phyloP scores from a whole-genome alignment of 2,113 vertebrate genomes.

The Tauraco erythrolophus region DNA sequence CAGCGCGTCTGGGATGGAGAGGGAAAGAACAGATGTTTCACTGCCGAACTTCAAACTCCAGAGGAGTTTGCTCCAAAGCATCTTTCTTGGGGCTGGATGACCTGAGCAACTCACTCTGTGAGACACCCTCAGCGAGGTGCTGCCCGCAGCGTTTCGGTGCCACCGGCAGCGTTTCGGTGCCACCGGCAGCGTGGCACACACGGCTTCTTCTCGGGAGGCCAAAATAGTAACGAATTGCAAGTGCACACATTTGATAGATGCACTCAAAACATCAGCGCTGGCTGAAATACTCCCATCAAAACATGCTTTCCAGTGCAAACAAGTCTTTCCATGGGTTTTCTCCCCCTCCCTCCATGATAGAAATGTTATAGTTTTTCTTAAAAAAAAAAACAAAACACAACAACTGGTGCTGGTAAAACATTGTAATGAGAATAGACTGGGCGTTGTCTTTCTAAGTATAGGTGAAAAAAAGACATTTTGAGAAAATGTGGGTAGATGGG shows the following conservation, averaged over 20 bases:
- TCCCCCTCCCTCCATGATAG: neutral
- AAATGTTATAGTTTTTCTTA: neutral
- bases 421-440: neutral
- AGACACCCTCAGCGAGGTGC: fast-evolving
- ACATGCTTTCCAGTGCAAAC: neutral
- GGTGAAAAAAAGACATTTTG: neutral
- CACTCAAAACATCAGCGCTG: neutral
- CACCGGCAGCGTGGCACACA: fast-evolving
- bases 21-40: neutral
- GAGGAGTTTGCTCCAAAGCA: neutral
- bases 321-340: neutral
- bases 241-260: neutral
- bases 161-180: fast-evolving
- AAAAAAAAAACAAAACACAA: neutral
- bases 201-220: neutral
- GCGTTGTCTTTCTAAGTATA: neutral
- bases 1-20: neutral
- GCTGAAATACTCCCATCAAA: neutral
- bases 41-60: neutral
- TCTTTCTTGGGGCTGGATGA: neutral
- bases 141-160: fast-evolving
- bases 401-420: neutral
- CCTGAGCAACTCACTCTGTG: neutral
- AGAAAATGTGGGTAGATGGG: neutral
- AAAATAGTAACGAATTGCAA: fast-evolving